phyloP scores from a whole-genome alignment of 2,113 vertebrate genomes.

The Pteropus alecto region DNA sequence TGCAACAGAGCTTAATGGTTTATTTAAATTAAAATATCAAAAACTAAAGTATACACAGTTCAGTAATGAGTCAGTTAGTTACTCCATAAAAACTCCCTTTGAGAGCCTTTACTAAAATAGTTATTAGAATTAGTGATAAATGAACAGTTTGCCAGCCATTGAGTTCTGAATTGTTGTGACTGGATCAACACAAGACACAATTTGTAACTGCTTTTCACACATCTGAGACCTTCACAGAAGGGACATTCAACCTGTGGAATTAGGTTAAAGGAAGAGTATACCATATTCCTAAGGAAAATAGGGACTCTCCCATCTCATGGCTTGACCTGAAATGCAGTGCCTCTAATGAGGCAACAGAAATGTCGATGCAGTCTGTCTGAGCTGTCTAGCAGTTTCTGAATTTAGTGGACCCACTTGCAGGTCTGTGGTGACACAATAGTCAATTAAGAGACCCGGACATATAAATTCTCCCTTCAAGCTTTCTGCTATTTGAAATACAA shows the following conservation, averaged over 20 bases:
- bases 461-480: not conserved
- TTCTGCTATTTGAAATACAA: not conserved
- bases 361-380: not conserved
- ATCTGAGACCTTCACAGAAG: not conserved
- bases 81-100: not conserved
- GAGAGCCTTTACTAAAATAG: not conserved
- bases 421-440: not conserved
- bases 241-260: not conserved
- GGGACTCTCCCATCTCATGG: not conserved
- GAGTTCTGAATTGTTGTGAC: not conserved
- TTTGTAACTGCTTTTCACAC: not conserved
- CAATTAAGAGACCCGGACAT: not conserved
- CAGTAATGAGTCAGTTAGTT: not conserved
- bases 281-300: not conserved
- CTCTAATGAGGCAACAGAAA: not conserved
- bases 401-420: not conserved
- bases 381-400: not conserved
- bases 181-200: not conserved
- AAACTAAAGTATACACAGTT: not conserved
- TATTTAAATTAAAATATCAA: not conserved
- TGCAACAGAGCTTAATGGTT: not conserved
- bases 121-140: not conserved
- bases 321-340: not conserved
- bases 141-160: not conserved
- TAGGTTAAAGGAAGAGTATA: not conserved